Percentiles rank a stretch among this genome's conserved stretches.
These are phyloP conservation scores for Hypotaenidia okinawae DNA, from an alignment of 2,797 vertebrate genomes.

Conservation along the genomic window DNA sequence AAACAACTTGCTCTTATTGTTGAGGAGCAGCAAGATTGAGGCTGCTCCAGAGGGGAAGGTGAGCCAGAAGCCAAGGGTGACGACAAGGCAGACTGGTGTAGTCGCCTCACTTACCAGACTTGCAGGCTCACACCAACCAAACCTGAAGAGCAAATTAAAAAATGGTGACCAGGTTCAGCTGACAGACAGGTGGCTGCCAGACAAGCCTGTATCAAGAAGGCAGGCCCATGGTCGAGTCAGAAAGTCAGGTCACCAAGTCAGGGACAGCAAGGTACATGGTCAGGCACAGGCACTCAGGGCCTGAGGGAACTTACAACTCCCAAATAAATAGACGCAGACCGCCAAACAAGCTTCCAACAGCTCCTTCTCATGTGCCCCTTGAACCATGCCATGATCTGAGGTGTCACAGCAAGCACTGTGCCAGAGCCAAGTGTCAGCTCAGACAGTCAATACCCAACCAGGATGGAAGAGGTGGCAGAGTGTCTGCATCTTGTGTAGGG, in stretches of 20 bases:
- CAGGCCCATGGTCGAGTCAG: background rate
- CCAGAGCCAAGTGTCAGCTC: background rate
- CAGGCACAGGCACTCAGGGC: too few relatives aligned
- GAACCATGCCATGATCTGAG: background rate
- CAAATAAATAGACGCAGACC: background rate
- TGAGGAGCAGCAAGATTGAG: background rate
- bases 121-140: background rate
- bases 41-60: background rate
- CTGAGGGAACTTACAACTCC: background rate
- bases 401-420: background rate
- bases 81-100: background rate
- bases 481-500: background rate
- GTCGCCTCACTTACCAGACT: background rate
- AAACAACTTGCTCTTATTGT: background rate
- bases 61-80: accelerated
- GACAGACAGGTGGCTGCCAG: too few relatives aligned
- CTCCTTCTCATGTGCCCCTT: background rate
- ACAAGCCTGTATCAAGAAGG: background rate
- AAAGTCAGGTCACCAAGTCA: background rate
- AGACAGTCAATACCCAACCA: background rate
- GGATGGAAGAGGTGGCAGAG: background rate
- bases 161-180: background rate
- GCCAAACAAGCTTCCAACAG: background rate
- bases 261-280: background rate
- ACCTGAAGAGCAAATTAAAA: accelerated